Percentiles rank a stretch among this genome's conserved stretches.
Conservation (phyloP, 2,113 vertebrate species). For the Ovibos moschatus region DNA sequence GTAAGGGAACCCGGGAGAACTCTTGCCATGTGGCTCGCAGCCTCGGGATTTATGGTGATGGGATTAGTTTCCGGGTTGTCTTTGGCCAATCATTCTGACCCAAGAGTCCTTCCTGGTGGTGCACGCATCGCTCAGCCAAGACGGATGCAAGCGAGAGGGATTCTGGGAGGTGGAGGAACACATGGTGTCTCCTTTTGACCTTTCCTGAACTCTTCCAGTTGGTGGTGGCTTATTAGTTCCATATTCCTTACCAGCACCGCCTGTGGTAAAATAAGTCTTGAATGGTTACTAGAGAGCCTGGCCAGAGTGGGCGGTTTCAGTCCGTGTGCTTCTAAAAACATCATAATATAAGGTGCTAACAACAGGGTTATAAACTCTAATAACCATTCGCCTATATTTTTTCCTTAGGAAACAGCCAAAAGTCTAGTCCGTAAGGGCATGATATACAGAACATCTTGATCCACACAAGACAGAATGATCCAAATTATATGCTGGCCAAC, state of each 20-base stretch:
- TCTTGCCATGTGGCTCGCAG: background rate
- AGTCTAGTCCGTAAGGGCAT: background rate
- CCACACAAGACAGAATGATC: background rate
- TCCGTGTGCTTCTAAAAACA: background rate
- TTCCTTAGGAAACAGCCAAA: background rate
- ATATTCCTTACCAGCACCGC: background rate
- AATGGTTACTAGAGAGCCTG: background rate
- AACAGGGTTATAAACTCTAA: background rate
- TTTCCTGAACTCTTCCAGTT: background rate
- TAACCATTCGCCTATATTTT: background rate
- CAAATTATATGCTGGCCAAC: background rate
- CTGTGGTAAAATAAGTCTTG: background rate
- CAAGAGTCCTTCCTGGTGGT: background rate
- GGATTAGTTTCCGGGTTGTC: background rate
- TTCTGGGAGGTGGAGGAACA: background rate
- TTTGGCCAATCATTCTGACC: background rate
- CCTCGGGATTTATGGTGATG: background rate
- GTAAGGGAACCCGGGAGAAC: background rate
- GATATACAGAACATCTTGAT: background rate
- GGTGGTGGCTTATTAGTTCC: background rate
- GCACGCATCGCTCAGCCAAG: accelerated
- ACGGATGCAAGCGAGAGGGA: background rate
- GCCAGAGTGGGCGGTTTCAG: background rate
- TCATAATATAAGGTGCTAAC: background rate
- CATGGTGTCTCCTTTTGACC: background rate